phyloP scores from a whole-genome alignment of 2,888 invertebrate genomes.

The Chaitophorus viminalis region DNA sequence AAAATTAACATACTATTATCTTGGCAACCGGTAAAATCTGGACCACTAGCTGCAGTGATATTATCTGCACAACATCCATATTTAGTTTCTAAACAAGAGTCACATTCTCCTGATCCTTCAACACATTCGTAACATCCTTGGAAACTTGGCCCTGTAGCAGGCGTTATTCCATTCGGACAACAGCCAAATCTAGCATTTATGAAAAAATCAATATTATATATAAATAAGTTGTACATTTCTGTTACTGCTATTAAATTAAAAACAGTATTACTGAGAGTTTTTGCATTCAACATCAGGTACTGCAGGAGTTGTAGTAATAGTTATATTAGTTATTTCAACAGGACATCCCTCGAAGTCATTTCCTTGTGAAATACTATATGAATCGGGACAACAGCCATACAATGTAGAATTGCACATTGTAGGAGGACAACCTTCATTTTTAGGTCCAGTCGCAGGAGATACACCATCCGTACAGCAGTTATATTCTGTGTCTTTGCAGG shows the following conservation, averaged over 20 bases:
- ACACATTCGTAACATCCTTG: slow-evolving; percentile 69
- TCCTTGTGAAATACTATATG: slow-evolving; percentile 80
- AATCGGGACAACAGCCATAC: slow-evolving; percentile 89
- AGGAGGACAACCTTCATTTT: slow-evolving; percentile 80
- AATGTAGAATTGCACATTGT: slow-evolving; percentile 79
- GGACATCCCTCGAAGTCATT: slow-evolving; percentile 88
- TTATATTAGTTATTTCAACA: slow-evolving; percentile 1
- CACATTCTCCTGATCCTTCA: slow-evolving; percentile 63
- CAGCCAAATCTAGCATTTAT: slow-evolving; percentile 76
- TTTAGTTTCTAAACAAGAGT: slow-evolving; percentile 79
- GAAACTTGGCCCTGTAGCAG: slow-evolving; percentile 78
- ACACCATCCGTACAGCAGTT: slow-evolving; percentile 88
- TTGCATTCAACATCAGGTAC: slow-evolving; percentile 33
- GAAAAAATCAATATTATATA: slow-evolving; percentile 7
- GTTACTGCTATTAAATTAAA: slow-evolving; percentile 1
- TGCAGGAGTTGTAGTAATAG: slow-evolving; percentile 19
- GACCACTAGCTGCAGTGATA: slow-evolving; percentile 80
- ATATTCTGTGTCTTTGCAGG: slow-evolving; percentile 79
- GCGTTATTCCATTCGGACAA: slow-evolving; percentile 83
- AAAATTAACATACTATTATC: slow-evolving; percentile 47
- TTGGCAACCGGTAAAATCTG: slow-evolving; percentile 77
- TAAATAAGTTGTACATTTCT: slow-evolving; percentile 16
- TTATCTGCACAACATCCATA: slow-evolving; percentile 88
- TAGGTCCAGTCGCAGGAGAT: slow-evolving; percentile 78
- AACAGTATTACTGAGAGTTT: slow-evolving; percentile 32